Percentiles rank a stretch among this genome's conserved stretches.
phyloP scores from a whole-genome alignment of 1,140 invertebrate species.

The Oreohelix idahoensis region DNA sequence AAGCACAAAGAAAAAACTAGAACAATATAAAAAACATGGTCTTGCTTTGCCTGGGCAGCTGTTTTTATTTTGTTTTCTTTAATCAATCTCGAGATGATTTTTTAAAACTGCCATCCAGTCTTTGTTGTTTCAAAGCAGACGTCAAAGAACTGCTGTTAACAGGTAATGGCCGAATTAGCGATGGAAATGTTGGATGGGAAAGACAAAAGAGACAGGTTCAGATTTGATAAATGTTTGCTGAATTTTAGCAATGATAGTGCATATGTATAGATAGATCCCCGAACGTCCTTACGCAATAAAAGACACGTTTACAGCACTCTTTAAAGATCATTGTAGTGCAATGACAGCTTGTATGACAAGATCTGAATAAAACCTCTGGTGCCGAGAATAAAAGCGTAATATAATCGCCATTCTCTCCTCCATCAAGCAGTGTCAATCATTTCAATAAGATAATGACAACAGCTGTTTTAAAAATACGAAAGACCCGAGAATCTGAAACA shows the following conservation, averaged over 20 bases:
- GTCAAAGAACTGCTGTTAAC: too few relatives aligned
- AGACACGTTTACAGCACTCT: background rate
- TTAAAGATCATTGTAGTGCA: background rate
- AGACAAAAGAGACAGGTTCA: too few relatives aligned
- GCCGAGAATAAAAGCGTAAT: background rate
- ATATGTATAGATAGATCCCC: background rate
- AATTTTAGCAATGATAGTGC: background rate
- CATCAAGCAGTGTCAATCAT: background rate
- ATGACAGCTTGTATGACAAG: background rate
- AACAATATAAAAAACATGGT: too few relatives aligned
- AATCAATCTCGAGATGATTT: too few relatives aligned
- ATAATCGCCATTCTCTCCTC: background rate
- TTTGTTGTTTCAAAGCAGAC: too few relatives aligned
- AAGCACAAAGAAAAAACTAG: too few relatives aligned
- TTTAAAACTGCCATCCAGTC: too few relatives aligned
- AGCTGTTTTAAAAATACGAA: background rate
- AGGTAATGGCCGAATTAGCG: background rate
- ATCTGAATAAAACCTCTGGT: background rate
- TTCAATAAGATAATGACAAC: background rate
- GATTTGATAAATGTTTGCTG: background rate
- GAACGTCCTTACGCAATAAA: background rate
- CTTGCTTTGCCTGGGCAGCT: too few relatives aligned
- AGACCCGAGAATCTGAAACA: background rate
- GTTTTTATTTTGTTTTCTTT: too few relatives aligned
- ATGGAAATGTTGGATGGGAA: background rate